Base-by-base conservation (phyloP, 2,797 vertebrate species). In the Diglossa cyanea region DNA sequence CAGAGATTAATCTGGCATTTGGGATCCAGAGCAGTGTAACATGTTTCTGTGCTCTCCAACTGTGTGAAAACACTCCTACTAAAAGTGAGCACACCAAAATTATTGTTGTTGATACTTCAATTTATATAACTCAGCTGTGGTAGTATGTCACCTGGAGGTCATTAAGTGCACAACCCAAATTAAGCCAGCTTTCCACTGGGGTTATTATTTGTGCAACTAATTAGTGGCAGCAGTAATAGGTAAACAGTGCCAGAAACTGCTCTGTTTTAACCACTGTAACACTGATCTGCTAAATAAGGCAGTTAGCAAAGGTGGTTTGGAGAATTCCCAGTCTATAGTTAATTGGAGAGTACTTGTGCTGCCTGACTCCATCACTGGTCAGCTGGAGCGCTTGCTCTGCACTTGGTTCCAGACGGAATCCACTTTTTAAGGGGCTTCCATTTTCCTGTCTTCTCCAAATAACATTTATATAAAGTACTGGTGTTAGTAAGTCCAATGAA, bases 41-140 rank as follows among this genome's bases (percentile, higher is more conserved):
- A 17, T 0, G 0, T 7, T 53, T 45, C 24, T 54, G 11, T 1
- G 7, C 12, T 54, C 44, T 67, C 57, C 42, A 54, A 1, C 48
- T 67, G 17, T 58, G 55, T 67, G 73, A 80, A 61, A 86, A 73
- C 63, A 50, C 6, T 55, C 17, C 31, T 71, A 4, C 55, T 75
- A 17, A 44, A 83, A 89, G 37, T 48, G 23, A 89, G 60, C 44
- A 61, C 17, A 40, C 26, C 47, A 55, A 21, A 63, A 62, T 83
- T 26, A 60, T 26, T 88, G 24, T 48, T 85, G 47, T 42, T 73
- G 74, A 23, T 72, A 28, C 17, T 74, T 89, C 30, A 70, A 17
- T 77, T 86, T 92, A 60, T 74, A 3, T 89, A 93, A 81, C 54
- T 35, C n/a, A 58, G 55, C 60, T 85, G 72, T 82, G 45, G 5